Conservation (phyloP, 2,888 invertebrate genomes). For the Macrophya alboannulata region DNA sequence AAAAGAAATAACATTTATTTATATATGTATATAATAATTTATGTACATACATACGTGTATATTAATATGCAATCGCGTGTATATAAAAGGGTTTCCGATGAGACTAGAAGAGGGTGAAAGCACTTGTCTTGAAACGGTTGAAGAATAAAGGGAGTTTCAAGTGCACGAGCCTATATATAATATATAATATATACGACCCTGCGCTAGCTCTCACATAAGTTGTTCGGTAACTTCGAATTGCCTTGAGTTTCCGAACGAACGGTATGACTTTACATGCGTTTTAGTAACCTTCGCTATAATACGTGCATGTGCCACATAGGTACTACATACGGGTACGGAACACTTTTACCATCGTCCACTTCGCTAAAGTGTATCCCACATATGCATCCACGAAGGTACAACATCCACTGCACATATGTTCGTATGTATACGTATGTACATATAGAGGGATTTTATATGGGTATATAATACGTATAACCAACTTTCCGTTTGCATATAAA, state of each 20-base stretch:
- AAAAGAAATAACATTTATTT: background rate
- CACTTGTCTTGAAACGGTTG: slow-evolving; percentile 53
- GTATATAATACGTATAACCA: background rate
- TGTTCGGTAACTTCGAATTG: slow-evolving; percentile 46
- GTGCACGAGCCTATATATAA: slow-evolving; percentile 31
- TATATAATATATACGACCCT: background rate
- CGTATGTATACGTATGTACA: background rate
- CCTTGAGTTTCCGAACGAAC: slow-evolving; percentile 18
- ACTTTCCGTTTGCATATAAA: slow-evolving; percentile 5
- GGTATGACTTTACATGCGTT: slow-evolving; percentile 34
- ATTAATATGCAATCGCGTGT: background rate
- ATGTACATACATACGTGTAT: background rate
- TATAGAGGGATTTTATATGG: background rate
- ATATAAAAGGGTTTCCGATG: background rate
- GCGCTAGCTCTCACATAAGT: background rate
- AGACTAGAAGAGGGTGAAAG: slow-evolving; percentile 29
- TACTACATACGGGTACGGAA: background rate
- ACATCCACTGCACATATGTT: background rate
- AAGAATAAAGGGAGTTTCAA: slow-evolving; percentile 49
- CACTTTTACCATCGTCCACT: slow-evolving; percentile 5
- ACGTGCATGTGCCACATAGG: background rate
- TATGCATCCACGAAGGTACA: background rate
- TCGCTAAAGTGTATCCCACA: background rate
- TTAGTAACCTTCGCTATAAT: slow-evolving; percentile 3
- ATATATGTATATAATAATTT: background rate